phyloP scores from a whole-genome alignment of 1,140 invertebrate species.

The Propsilocerus akamusi region DNA sequence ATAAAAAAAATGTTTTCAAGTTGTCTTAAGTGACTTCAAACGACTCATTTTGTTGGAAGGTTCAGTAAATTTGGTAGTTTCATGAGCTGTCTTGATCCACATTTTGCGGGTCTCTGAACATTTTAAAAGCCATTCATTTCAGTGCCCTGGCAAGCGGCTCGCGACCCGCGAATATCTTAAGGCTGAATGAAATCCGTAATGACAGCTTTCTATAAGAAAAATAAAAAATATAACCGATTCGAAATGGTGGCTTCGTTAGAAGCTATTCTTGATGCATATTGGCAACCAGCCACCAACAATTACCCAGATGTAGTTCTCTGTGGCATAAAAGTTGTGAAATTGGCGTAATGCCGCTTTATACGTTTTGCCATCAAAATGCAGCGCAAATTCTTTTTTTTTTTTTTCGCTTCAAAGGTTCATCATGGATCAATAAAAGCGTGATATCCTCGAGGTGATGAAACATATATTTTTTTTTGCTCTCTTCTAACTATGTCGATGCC shows the following conservation, averaged over 20 bases:
- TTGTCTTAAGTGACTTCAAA: too few relatives aligned
- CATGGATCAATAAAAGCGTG: neutral
- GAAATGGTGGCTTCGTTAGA: too few relatives aligned
- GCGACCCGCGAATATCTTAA: too few relatives aligned
- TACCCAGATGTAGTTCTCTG: neutral
- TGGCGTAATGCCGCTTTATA: neutral
- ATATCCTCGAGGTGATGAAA: neutral
- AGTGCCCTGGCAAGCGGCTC: too few relatives aligned
- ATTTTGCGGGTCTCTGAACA: neutral
- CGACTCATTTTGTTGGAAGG: too few relatives aligned
- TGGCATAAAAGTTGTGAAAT: too few relatives aligned
- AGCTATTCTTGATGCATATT: neutral
- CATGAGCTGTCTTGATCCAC: neutral
- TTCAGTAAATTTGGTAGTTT: neutral
- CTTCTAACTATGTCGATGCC: neutral
- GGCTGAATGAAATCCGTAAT: too few relatives aligned
- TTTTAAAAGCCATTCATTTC: neutral
- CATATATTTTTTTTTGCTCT: neutral
- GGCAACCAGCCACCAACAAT: neutral
- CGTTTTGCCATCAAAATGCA: too few relatives aligned
- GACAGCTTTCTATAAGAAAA: too few relatives aligned
- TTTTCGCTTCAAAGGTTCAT: neutral
- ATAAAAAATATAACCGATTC: too few relatives aligned
- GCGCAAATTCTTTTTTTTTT: too few relatives aligned
- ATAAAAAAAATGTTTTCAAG: too few relatives aligned